Base-by-base conservation (phyloP, 2,113 vertebrate genomes). In the Phyllostomus discolor region DNA sequence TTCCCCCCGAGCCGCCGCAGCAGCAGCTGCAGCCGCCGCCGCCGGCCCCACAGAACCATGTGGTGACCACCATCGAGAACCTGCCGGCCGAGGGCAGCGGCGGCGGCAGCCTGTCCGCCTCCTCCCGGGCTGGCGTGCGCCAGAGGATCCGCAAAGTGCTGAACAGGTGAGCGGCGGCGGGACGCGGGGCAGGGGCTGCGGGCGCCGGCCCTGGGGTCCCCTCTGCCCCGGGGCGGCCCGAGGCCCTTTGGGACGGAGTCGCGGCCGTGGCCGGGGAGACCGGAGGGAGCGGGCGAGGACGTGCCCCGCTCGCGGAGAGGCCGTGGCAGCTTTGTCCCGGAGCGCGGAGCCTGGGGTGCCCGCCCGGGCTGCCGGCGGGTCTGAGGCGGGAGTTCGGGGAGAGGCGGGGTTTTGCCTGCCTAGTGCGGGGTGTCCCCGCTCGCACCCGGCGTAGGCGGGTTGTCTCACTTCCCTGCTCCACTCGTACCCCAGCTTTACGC, bases 51-150 rank as follows among this genome's bases (percentile, higher is more conserved):
- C 98, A 99, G 97, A 99, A 98, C 98, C 99, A 99, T 98, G 99
- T 99, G 97, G 98, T 99, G 97, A 99, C 98, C 96, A 99, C 99
- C 97, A 99, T 99, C 96, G 99, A 99, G 97, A 98, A 98, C 97
- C 98, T 99, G 98, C 99, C 99, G 75, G 97, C 98, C 54, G 99
- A 99, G 97, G 97, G 98, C 94, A 97, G 97, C 70, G 95, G 94
- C 70, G 97, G 98, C 72, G 95, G 95, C 46, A 96, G 95, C 96
- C 96, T 97, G 76, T 96, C 97, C 50, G 97, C 97, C 73, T 95
- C 98, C 94, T 97, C 98, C 90, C 98, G 98, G 80, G 96, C 98
- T 62, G 98, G 98, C 94, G 96, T 99, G 96, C 97, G 98, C 97
- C 99, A 99, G 98, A 97, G 99, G 98, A 98, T 99, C 98, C 98